These are phyloP conservation scores for Panzeria rudis DNA, from an alignment of 2,888 invertebrate genomes.

Conservation along the genomic window DNA sequence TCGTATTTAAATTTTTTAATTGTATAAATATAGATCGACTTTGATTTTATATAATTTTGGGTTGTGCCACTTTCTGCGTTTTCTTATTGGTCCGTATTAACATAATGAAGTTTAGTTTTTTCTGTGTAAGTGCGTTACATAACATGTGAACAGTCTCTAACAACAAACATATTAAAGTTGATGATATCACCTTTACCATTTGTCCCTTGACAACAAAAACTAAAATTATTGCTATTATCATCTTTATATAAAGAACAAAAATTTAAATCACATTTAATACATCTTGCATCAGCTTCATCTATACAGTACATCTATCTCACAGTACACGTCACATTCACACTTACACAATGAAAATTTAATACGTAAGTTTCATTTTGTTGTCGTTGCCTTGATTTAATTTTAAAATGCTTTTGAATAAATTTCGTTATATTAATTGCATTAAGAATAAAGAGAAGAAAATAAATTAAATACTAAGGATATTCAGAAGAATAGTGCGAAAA, in stretches of 20 bases:
- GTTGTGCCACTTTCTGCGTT: too few relatives aligned
- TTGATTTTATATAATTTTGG: too few relatives aligned
- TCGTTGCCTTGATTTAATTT: too few relatives aligned
- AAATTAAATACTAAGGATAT: neutral
- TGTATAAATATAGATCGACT: too few relatives aligned
- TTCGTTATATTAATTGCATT: constrained; percentile 60
- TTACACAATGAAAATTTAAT: neutral
- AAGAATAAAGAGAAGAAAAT: constrained; percentile 18
- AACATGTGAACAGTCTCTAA: too few relatives aligned
- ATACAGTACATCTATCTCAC: too few relatives aligned
- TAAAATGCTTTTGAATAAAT: constrained; percentile 62
- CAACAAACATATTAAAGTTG: constrained; percentile 7
- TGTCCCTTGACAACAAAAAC: neutral
- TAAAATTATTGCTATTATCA: constrained; percentile 8
- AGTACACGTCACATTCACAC: neutral
- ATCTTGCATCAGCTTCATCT: neutral
- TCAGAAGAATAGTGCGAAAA: neutral
- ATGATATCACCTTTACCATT: constrained; percentile 61
- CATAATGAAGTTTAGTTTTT: too few relatives aligned
- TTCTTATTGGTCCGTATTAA: too few relatives aligned
- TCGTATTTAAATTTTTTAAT: too few relatives aligned
- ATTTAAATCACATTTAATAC: neutral
- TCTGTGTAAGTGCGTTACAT: too few relatives aligned
- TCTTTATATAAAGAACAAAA: neutral
- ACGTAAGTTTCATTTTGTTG: neutral